Percentiles rank a stretch among this genome's conserved stretches.
phyloP scores from a whole-genome alignment of 1,140 invertebrate genomes.

The Anoplophora glabripennis region DNA sequence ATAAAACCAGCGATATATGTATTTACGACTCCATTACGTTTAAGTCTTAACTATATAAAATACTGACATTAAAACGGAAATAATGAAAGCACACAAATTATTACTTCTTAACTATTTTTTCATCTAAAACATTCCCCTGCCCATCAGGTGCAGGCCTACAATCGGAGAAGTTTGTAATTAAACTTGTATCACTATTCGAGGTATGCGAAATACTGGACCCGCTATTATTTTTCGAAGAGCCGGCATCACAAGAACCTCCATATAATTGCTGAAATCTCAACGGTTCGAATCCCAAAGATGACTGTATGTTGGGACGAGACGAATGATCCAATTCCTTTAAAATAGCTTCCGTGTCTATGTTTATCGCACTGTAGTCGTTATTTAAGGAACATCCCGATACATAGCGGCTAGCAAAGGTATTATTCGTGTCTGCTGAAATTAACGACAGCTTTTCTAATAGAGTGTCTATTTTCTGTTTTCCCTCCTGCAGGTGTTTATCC shows the following conservation, averaged over 20 bases:
- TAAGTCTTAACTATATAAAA: no score
- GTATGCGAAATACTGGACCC: neutral
- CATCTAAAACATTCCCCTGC: slow-evolving; percentile 26
- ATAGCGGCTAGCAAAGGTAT: slow-evolving; percentile 32
- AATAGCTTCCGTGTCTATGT: slow-evolving; percentile 27
- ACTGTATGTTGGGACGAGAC: slow-evolving; percentile 30
- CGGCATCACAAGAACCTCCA: slow-evolving; percentile 8
- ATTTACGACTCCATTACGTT: no score
- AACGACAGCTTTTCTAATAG: slow-evolving; percentile 41
- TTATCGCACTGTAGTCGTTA: slow-evolving; percentile 8
- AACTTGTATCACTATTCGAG: slow-evolving; percentile 30
- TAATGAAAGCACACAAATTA: neutral
- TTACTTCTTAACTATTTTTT: slow-evolving; percentile 5
- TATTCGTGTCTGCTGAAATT: slow-evolving; percentile 25
- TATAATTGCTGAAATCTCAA: slow-evolving; percentile 25
- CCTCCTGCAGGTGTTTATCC: slow-evolving; percentile 31
- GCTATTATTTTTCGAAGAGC: slow-evolving; percentile 11
- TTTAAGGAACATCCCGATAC: slow-evolving; percentile 40
- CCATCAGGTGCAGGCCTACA: slow-evolving; percentile 36
- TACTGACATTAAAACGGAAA: neutral
- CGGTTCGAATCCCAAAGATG: slow-evolving; percentile 18
- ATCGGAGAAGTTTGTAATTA: slow-evolving; percentile 32
- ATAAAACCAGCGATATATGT: no score
- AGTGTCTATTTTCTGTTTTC: slow-evolving; percentile 40
- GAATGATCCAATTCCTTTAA: slow-evolving; percentile 30